Conservation (phyloP, 2,888 invertebrate species). For the Meiosimyza decipiens region DNA sequence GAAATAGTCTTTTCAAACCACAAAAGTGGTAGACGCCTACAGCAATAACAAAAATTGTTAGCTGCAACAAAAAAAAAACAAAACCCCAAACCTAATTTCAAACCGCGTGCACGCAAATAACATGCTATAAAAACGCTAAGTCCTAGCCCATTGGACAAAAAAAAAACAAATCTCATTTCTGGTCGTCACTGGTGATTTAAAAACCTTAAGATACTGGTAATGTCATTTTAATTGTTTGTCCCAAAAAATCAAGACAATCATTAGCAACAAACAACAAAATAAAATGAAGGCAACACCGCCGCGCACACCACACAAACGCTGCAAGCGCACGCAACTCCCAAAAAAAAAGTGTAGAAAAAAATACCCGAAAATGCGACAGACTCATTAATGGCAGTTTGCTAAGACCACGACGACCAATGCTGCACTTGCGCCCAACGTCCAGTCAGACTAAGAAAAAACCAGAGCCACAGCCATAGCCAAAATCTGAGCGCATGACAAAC, state of each 20-base stretch:
- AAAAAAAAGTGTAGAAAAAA: conserved; percentile 22
- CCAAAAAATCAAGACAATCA: conserved; percentile 44
- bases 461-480: not conserved
- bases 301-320: conserved; percentile 18
- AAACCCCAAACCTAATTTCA: not conserved
- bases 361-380: conserved; percentile 2
- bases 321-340: conserved; percentile 41
- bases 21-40: conserved; percentile 7
- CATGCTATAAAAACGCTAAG: not conserved
- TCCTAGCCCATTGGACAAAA: not conserved
- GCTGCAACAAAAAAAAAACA: not conserved
- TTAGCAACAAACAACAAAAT: conserved; percentile 27
- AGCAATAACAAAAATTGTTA: not conserved
- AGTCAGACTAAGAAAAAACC: not conserved
- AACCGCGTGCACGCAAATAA: not conserved
- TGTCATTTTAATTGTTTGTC: conserved; percentile 49
- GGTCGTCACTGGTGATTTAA: not conserved
- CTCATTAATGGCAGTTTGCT: not conserved
- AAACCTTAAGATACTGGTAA: conserved; percentile 33
- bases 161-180: not conserved
- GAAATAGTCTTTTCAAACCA: not conserved
- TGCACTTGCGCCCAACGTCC: conserved; percentile 8
- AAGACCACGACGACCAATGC: conserved; percentile 27
- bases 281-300: conserved; percentile 14
- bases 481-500: conserved; percentile 45